Percentiles rank a stretch among this genome's conserved stretches.
Conservation (phyloP, 2,888 invertebrate species). For the Mechanitis mazaeus region DNA sequence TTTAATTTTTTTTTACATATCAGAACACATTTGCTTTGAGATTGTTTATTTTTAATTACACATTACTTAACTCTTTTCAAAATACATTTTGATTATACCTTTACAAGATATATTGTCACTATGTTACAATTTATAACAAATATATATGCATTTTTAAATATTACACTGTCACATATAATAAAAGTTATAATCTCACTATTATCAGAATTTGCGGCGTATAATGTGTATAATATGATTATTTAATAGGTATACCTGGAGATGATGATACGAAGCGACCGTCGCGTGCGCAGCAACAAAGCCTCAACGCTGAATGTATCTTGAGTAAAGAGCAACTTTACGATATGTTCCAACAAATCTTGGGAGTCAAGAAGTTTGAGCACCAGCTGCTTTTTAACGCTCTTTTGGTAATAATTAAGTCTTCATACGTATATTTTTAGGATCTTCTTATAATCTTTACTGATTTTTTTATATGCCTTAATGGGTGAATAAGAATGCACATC, state of each 20-base stretch:
- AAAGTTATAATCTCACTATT: too few species aligned
- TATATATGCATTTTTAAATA: too few species aligned
- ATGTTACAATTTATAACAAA: too few species aligned
- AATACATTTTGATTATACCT: too few species aligned
- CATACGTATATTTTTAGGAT: not conserved
- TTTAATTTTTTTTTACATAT: too few species aligned
- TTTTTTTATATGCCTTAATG: too few species aligned
- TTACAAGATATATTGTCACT: too few species aligned
- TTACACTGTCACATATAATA: not conserved
- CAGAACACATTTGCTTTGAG: too few species aligned
- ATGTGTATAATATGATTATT: not conserved
- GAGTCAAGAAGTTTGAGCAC: slow-evolving; percentile 99
- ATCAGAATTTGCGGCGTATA: not conserved
- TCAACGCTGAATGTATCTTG: slow-evolving; percentile 95
- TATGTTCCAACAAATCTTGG: slow-evolving; percentile 99
- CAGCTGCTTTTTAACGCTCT: slow-evolving; percentile 99
- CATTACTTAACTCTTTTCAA: too few species aligned
- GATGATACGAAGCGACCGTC: slow-evolving; percentile 92
- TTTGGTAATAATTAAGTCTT: slow-evolving; percentile 45
- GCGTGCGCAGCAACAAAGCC: slow-evolving; percentile 90
- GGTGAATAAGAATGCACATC: too few species aligned
- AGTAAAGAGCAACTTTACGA: slow-evolving; percentile 99
- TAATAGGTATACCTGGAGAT: slow-evolving; percentile 81
- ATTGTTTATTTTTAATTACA: too few species aligned
- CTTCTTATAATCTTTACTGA: too few species aligned